A percentile compares a stretch with the other conserved stretches of the same genome.
Evolutionary conservation across 2,797 vertebrate species (phyloP).

Genomic region (Huso huso): DNA sequence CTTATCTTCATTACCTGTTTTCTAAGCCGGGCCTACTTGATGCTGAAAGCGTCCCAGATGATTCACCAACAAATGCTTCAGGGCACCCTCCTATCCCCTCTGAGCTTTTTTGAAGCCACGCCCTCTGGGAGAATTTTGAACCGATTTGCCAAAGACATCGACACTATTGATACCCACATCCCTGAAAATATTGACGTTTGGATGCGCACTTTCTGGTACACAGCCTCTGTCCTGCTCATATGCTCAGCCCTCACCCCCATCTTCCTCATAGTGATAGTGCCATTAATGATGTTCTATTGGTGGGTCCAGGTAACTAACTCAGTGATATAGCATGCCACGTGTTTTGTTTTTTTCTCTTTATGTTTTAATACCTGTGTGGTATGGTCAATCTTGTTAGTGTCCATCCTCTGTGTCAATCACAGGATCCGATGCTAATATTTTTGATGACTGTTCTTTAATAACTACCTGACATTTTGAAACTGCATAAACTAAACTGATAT

Average conservation of each 20-base stretch:
- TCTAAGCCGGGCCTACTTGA: constrained; percentile 59
- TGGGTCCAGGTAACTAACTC: constrained; percentile 75
- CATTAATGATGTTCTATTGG: constrained; percentile 74
- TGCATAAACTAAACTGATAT: too few species aligned
- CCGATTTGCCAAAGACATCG: constrained; percentile 73
- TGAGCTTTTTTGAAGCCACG: constrained; percentile 67
- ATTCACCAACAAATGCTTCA: constrained; percentile 62
- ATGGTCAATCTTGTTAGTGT: constrained; percentile 20
- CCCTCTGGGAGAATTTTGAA: constrained; percentile 66
- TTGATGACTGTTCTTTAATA: constrained; percentile 9
- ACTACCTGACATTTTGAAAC: too few species aligned
- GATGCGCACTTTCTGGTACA: constrained; percentile 79
- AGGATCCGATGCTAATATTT: constrained; percentile 13
- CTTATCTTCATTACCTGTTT: constrained; percentile 62
- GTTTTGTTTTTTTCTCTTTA: constrained; percentile 31
- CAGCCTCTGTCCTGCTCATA: constrained; percentile 70
- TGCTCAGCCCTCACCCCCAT: constrained; percentile 71
- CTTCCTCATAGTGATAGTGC: constrained; percentile 69
- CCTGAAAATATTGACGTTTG: constrained; percentile 73
- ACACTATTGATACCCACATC: constrained; percentile 64
- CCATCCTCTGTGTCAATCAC: not conserved
- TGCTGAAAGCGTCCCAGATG: constrained; percentile 57
- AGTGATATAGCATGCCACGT: constrained; percentile 46
- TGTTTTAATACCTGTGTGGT: constrained; percentile 38
- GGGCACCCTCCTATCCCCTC: constrained; percentile 61